Evolutionary conservation across 1,140 invertebrate genomes (phyloP).

Genomic region (Spodoptera frugiperda): DNA sequence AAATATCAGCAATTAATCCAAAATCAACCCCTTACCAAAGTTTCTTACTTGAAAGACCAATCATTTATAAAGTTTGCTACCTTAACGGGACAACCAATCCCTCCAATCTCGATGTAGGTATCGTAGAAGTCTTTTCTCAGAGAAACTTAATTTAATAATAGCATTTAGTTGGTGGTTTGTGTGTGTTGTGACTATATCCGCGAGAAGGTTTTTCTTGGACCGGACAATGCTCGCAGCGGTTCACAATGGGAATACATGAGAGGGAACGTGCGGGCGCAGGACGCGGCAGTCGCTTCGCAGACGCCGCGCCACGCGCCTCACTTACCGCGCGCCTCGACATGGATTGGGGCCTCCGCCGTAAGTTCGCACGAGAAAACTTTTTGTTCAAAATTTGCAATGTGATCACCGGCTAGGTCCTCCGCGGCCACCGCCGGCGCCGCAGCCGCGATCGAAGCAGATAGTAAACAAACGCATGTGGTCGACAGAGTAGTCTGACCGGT

Average conservation of each 20-base stretch:
- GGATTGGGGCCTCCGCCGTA: conserved; percentile 94
- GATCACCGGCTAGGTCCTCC: conserved; percentile 50
- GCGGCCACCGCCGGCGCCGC: conserved; percentile 56
- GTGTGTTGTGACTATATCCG: conserved; percentile 27
- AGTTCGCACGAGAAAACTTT: conserved; percentile 81
- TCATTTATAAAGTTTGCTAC: background rate
- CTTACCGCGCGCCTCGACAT: conserved; percentile 79
- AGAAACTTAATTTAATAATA: background rate
- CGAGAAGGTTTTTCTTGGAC: conserved; percentile 43
- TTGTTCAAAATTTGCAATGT: conserved; percentile 57
- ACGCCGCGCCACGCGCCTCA: conserved; percentile 77
- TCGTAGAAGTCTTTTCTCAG: background rate
- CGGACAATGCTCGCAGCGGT: conserved; percentile 60
- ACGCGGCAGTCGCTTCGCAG: conserved; percentile 79
- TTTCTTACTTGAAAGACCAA: background rate
- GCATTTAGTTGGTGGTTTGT: conserved; percentile 7
- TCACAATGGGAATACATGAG: conserved; percentile 69
- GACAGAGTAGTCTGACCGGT: conserved; percentile 79
- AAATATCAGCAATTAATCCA: background rate
- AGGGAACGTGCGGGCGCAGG: conserved; percentile 72
- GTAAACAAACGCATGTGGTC: conserved; percentile 85
- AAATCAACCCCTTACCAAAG: no score
- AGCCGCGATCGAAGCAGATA: conserved; percentile 73
- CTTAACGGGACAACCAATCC: background rate
- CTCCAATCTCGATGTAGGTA: background rate